Conservation (phyloP, 35 echinoderm and acorn worm species). For the Holothuria glaberrima region DNA sequence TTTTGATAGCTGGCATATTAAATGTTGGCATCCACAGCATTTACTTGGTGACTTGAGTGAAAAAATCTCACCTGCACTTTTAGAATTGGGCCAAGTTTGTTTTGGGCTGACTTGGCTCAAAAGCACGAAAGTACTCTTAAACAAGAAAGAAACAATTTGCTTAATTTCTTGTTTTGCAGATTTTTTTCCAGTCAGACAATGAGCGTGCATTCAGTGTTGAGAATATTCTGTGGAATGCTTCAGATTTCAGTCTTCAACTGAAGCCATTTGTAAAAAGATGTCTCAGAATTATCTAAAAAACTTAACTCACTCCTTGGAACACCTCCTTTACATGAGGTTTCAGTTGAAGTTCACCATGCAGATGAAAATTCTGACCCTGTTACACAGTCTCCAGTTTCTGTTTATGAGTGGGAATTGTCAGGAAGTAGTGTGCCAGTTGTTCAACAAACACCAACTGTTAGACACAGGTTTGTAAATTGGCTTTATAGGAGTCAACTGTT, state of each 20-base stretch:
- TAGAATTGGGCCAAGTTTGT: too few species aligned
- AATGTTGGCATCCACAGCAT: too few species aligned
- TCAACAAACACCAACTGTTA: background rate
- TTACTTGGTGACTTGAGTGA: too few species aligned
- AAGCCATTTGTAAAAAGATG: constrained; percentile 18
- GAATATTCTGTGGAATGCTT: background rate
- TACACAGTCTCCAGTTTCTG: background rate
- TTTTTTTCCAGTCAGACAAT: background rate
- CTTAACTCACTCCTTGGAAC: background rate
- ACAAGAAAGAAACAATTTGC: too few species aligned
- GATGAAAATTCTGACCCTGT: background rate
- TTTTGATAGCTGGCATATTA: too few species aligned
- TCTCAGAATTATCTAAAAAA: background rate
- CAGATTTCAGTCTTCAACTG: constrained; percentile 4
- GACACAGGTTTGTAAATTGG: background rate
- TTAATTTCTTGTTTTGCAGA: background rate
- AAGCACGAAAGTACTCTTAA: too few species aligned
- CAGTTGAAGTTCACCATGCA: constrained; percentile 17
- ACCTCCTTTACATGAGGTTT: background rate
- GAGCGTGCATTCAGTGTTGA: background rate
- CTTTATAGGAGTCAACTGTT: background rate
- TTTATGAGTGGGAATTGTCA: background rate
- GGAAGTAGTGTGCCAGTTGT: background rate
- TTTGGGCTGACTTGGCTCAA: too few species aligned
- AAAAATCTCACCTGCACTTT: too few species aligned